Evolutionary conservation across 2,113 vertebrate genomes (phyloP).

Genomic region (Microtus montanus): DNA sequence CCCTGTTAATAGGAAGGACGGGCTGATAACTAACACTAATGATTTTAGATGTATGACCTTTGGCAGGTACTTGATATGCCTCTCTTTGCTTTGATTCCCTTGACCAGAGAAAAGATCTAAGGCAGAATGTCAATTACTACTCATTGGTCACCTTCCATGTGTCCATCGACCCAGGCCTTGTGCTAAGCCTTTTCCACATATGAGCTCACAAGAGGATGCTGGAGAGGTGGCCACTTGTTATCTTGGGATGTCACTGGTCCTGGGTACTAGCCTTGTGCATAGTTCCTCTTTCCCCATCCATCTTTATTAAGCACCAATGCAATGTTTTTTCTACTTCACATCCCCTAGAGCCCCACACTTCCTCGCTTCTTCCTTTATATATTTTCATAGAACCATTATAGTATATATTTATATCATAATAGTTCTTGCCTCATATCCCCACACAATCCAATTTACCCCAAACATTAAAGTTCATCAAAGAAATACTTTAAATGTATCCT

Average conservation of each 20-base stretch:
- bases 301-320: neutral
- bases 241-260: no score
- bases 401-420: neutral
- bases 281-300: neutral
- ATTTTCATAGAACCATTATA: neutral
- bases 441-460: neutral
- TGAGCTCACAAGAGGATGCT: neutral
- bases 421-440: neutral
- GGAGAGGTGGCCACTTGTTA: neutral
- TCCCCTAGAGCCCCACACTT: neutral
- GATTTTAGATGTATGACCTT: neutral
- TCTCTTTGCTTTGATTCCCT: slow-evolving; percentile 20
- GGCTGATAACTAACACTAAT: neutral
- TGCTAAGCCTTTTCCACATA: neutral
- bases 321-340: neutral
- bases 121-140: neutral
- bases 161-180: neutral
- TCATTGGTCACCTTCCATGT: neutral
- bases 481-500: neutral
- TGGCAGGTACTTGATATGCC: neutral
- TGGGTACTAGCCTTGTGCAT: rapidly evolving
- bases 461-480: neutral
- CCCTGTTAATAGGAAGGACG: neutral
- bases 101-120: neutral
- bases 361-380: neutral